Base-by-base conservation (phyloP, 2,888 invertebrate genomes). In the Hypsopygia costalis region DNA sequence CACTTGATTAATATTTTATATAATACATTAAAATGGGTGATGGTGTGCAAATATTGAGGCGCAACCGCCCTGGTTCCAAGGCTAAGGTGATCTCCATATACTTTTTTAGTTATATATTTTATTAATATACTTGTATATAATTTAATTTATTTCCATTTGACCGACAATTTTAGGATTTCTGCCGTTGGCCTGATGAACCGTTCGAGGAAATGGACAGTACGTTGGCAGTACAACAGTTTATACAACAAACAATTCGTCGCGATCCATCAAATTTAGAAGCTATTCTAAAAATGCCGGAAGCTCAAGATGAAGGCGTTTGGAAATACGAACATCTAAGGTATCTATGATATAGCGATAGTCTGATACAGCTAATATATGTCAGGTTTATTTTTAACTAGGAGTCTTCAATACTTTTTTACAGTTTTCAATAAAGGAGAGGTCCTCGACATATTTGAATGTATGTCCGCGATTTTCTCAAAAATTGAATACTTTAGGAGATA, bases 151-250 rank as follows among this genome's bases (percentile, higher is more conserved):
- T n/a, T n/a, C n/a, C n/a, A n/a, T 16, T 16, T 16, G 3, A 16
- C 16, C 16, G 16, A 4, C 4, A 16, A 16, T 16, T 16, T 16
- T 54, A 98, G 97, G 97, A 98, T 69, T 99, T 98, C 89, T 96
- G 97, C 72, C 94, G 94, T 52, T 99, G 99, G 99, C 97, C 97
- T 27, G 98, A 98, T 91, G 97, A 98, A 85, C 94, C 96, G 0
- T 98, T 99, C 74, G 99, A 99, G 77, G 98, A 99, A 88, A 99
- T 99, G 99, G 99, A 99, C 78, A 98, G 98, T 75, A 98, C 98
- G 11, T 88, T 99, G 44, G 98, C 98, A 55, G 98, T 99, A 36
- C 99, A 99, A 74, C 99, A 99, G 76, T 99, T 97, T 74, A 99
- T 99, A 69, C 99, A 99, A 80, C 99, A 99, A 87, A 93, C 97